These are phyloP conservation scores for Hiodon alosoides DNA, from an alignment of 2,113 vertebrate species.

Conservation along the genomic window DNA sequence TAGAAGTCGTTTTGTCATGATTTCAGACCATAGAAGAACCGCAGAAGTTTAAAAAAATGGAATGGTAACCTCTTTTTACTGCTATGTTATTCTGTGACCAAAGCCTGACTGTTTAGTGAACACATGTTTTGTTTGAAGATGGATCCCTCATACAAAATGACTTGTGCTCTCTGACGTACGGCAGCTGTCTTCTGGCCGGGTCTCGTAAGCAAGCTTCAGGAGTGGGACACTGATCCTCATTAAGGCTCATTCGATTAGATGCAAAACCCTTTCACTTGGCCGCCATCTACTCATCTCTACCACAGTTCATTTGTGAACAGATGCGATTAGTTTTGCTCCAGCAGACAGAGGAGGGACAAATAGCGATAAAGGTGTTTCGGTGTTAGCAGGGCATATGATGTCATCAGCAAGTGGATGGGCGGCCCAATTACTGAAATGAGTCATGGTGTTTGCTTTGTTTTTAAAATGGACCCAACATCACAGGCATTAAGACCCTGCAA, in stretches of 20 bases:
- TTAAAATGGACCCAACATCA: too few species aligned
- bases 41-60: too few species aligned
- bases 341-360: not conserved
- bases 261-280: too few species aligned
- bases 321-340: not conserved
- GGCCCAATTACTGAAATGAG: not conserved
- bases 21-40: too few species aligned
- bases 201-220: not conserved
- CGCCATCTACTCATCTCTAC: not conserved
- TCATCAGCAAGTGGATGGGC: not conserved
- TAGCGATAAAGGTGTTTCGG: not conserved
- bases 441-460: not conserved
- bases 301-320: not conserved
- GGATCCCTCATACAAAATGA: too few species aligned
- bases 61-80: too few species aligned
- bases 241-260: not conserved
- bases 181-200: not conserved
- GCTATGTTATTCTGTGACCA: too few species aligned
- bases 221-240: not conserved
- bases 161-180: too few species aligned
- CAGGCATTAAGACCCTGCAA: too few species aligned
- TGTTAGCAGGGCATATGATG: not conserved
- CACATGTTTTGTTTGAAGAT: too few species aligned
- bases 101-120: too few species aligned
- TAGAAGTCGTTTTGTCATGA: too few species aligned